A percentile compares a stretch with the other conserved stretches of the same genome.
phyloP scores from a whole-genome alignment of 2,888 invertebrate species.

The Gnatocerus cornutus region DNA sequence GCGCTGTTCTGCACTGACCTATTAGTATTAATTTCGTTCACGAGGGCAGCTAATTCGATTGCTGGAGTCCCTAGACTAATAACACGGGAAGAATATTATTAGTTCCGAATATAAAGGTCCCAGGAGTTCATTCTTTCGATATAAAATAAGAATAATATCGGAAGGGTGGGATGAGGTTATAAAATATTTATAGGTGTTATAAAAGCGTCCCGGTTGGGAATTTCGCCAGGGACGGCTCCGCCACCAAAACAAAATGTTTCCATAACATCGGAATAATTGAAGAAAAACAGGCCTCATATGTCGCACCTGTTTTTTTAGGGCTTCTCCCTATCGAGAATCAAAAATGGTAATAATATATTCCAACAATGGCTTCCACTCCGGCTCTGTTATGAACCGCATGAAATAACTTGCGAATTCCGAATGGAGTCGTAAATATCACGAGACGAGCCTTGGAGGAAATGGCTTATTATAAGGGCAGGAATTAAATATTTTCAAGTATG shows the following conservation, averaged over 20 bases:
- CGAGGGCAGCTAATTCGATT: slow-evolving; percentile 23
- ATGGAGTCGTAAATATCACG: slow-evolving; percentile 18
- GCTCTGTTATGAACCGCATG: slow-evolving; percentile 1
- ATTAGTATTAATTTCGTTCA: slow-evolving; percentile 45
- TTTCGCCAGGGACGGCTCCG: background rate
- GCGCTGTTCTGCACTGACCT: slow-evolving; percentile 15
- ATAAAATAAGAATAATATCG: slow-evolving; percentile 36
- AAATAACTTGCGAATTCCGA: background rate
- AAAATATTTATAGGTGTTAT: slow-evolving; percentile 36
- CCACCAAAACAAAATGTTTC: background rate
- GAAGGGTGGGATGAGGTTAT: background rate
- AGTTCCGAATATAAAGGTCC: slow-evolving; percentile 9
- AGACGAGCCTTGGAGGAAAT: background rate
- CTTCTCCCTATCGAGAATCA: too few species aligned
- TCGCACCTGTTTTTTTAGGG: too few species aligned
- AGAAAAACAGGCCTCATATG: too few species aligned
- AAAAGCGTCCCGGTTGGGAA: slow-evolving; percentile 37
- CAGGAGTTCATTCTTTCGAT: background rate
- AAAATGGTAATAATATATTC: too few species aligned
- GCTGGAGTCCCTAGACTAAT: slow-evolving; percentile 19
- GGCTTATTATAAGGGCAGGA: background rate
- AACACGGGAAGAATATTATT: slow-evolving; percentile 7
- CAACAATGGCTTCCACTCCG: too few species aligned
- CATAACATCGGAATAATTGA: too few species aligned
- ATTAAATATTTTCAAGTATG: background rate